A percentile compares a stretch with the other conserved stretches of the same genome.
These are phyloP conservation scores for Serranus cabrilla DNA, from an alignment of 2,797 vertebrate genomes.

Conservation along the genomic window DNA sequence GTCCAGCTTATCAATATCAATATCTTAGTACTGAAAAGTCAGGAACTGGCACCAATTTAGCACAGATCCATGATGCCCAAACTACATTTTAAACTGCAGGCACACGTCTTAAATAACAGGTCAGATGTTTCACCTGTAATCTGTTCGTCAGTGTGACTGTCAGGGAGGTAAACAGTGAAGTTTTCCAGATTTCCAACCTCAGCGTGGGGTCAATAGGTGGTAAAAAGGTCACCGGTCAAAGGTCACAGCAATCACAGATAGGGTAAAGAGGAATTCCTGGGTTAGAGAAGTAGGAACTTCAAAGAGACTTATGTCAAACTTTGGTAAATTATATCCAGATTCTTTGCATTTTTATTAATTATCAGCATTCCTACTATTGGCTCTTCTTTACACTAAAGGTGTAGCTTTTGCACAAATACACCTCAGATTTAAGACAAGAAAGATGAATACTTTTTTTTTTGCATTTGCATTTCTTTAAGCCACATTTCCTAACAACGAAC, in stretches of 20 bases:
- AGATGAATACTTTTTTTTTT: neutral
- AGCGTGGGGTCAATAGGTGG: neutral
- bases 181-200: neutral
- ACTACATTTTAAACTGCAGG: neutral
- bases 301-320: too few relatives aligned
- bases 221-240: conserved; percentile 19
- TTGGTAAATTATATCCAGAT: too few relatives aligned
- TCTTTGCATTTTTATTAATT: too few relatives aligned
- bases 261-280: neutral
- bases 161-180: neutral
- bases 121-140: neutral
- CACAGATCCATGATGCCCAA: too few relatives aligned
- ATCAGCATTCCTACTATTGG: too few relatives aligned
- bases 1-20: too few relatives aligned
- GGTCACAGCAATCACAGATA: neutral
- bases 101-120: neutral
- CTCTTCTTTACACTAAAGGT: too few relatives aligned
- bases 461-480: neutral
- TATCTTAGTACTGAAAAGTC: too few relatives aligned
- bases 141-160: neutral
- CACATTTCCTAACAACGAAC: too few relatives aligned
- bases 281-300: neutral
- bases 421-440: neutral
- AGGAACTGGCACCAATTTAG: too few relatives aligned
- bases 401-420: neutral